Conservation (phyloP, 1,140 invertebrate genomes). For the Hyles euphorbiae region DNA sequence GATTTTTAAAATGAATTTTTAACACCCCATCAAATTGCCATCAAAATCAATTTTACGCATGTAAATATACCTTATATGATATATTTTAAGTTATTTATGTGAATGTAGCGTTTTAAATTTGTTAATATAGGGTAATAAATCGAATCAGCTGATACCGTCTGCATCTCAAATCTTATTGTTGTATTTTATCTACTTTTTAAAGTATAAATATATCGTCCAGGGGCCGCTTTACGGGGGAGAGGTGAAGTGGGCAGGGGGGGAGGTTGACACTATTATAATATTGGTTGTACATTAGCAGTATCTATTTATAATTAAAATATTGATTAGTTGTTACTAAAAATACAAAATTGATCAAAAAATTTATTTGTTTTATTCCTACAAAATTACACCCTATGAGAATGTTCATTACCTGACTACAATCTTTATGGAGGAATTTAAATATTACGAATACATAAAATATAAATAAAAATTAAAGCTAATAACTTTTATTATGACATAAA, state of each 20-base stretch:
- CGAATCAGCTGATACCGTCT: conserved; percentile 66
- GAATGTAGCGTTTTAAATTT: conserved; percentile 65
- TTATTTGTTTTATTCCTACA: conserved; percentile 15
- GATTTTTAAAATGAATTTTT: conserved; percentile 40
- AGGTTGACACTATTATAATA: conserved; percentile 52
- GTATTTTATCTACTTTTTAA: conserved; percentile 56
- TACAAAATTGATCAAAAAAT: conserved; percentile 63
- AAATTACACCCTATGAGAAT: background rate
- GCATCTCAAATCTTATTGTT: conserved; percentile 68
- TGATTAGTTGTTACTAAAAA: conserved; percentile 75
- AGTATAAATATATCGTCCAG: conserved; percentile 59
- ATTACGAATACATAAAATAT: no score
- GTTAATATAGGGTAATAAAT: conserved; percentile 61
- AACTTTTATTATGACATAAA: no score
- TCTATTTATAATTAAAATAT: conserved; percentile 71
- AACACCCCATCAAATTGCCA: conserved; percentile 40
- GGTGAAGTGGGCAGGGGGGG: no score
- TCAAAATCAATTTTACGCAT: conserved; percentile 49
- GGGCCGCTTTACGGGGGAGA: conserved; percentile 39
- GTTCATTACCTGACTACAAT: no score
- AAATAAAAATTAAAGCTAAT: no score
- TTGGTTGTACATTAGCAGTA: conserved; percentile 64
- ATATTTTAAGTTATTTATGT: conserved; percentile 70
- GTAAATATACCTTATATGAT: conserved; percentile 65
- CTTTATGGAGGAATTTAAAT: no score